Evolutionary conservation across 92 coral and sea anemone genomes (phyloP), one percentile per base, ranked within the genome.

Genomic region (Galaxea fascicularis): DNA sequence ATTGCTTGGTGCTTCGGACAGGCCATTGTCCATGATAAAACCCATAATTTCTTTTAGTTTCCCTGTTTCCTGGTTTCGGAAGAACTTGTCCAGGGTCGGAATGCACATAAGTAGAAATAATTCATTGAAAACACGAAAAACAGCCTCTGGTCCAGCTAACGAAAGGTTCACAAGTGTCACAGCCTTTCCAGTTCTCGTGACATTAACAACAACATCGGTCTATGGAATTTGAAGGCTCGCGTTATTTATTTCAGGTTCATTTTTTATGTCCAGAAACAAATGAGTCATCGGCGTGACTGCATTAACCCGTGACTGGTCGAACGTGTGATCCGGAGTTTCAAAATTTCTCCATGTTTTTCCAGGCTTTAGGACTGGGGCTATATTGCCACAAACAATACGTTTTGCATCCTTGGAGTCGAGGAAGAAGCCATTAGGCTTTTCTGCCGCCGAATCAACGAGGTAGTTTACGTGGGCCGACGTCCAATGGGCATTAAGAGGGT

Each of bases 101-200:
- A 83, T 66, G 26, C 78, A 35, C 68, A 92, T 31, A 9, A 92
- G 49, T 18, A 58, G 35, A 24, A 92, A 76, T 6, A 89, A 16
- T 81, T 92, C 92, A 47, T 92, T 85, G 57, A 92, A 85, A 29
- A 72, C 80, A 1, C 83, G 74, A 41, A 89, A 84, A 14, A 82
- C 87, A 45, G 95, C 89, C 57, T 92, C 90, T 45, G 90, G 95
- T 59, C 89, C 95, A 52, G 71, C 30, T 4, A 82, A 27, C 5
- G 92, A 80, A 14, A 89, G 41, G 58, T 88, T 82, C 8, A 89
- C 67, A 16, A 89, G 73, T 14, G 82, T 89, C 21, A 92, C 88
- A 16, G 91, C 92, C 64, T 77, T 85, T n/a, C 95, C 95, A 14
- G 91, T 78, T 64, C 89, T 84, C 17, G 87, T 91, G 25, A 91